phyloP scores from a whole-genome alignment of 2,113 vertebrate species.

The Butorides virescens region DNA sequence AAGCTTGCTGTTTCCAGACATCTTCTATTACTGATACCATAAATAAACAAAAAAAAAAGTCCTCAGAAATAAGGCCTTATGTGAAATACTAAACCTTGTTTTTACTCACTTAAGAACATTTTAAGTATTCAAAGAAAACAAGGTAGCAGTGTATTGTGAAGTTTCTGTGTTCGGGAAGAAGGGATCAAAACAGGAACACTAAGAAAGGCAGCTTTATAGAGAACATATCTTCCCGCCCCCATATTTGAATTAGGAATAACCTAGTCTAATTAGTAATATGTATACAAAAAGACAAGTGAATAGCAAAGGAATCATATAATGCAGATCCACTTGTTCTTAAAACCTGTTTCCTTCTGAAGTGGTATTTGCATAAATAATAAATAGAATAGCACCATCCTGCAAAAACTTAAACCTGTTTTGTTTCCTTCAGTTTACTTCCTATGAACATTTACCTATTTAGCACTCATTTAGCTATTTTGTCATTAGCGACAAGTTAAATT shows the following conservation, averaged over 20 bases:
- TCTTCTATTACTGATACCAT: slow-evolving; percentile 74
- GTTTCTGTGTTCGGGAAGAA: neutral
- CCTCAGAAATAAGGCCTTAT: neutral
- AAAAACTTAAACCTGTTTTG: neutral
- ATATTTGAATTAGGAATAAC: neutral
- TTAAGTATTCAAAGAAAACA: neutral
- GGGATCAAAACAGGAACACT: neutral
- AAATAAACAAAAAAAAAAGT: neutral
- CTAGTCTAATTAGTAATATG: neutral
- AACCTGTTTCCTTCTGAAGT: neutral
- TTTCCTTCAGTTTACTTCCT: neutral
- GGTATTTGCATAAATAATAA: neutral
- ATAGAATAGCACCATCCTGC: neutral
- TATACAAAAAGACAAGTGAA: neutral
- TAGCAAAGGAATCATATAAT: neutral
- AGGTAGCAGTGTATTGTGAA: neutral
- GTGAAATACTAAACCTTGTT: neutral
- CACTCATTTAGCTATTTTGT: neutral
- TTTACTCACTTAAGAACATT: neutral
- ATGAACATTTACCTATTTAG: neutral
- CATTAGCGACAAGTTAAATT: neutral
- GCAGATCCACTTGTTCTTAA: neutral
- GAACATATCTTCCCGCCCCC: neutral
- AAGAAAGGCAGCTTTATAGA: neutral
- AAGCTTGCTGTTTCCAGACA: slow-evolving; percentile 85